Base-by-base conservation (phyloP, 2,797 vertebrate genomes). In the Oryzias sinensis region DNA sequence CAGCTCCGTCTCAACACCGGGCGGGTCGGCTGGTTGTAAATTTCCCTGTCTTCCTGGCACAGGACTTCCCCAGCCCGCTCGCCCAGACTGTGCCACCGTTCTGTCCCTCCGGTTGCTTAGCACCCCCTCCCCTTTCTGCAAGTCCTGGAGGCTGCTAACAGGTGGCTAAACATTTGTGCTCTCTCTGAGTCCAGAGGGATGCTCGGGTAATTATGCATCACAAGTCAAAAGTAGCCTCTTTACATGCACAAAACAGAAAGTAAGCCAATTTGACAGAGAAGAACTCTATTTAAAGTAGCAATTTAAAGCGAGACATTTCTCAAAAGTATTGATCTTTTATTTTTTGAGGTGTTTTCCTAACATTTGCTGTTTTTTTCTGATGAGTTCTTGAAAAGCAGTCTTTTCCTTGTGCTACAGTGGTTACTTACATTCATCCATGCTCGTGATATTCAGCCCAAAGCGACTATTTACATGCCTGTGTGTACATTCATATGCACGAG, bases 151-250 rank as follows among this genome's bases (percentile, higher is more conserved):
- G 70, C 72, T 79, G 75, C 84, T 80, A 84, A 90, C 87, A 89
- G 87, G 86, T 90, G 86, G 83, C 74, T 76, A 53, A 83, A 58
- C 79, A 84, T 87, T 84, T 81, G 81, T 53, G 61, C 70, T 70
- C 77, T 81, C 72, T 80, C 43, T 15, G 63, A 78, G 61, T 82
- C 67, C 65, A 76, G 43, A 65, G 68, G 49, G 73, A 53, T 47
- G 60, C 72, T 81, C 4, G 52, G 43, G 62, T 74, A 56, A 82
- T 76, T 73, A 74, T 65, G 74, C 74, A 75, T 68, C 59, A 43
- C 43, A 56, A 76, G 76, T 68, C 67, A 49, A 33, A 58, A 44
- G 46, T 17, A 54, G 71, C 55, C 47, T 61, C n/a, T 70, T 33
- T 76, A 53, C 46, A 53, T 59, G 52, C 17, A 17, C 43, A 65